phyloP scores from a whole-genome alignment of 2,888 invertebrate genomes.

The Nasonovia ribisnigri region DNA sequence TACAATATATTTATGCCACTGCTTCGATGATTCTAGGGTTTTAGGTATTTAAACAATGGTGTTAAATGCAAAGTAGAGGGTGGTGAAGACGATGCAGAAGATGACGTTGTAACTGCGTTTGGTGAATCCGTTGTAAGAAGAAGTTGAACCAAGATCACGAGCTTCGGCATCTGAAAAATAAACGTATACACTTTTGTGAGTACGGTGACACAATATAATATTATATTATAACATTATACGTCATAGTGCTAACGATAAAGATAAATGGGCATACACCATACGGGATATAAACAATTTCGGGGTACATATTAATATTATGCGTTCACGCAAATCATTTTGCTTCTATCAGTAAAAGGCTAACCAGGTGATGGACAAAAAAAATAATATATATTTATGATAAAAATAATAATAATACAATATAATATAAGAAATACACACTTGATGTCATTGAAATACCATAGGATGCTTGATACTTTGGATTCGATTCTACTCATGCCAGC shows the following conservation, averaged over 20 bases:
- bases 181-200: neutral
- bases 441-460: slow-evolving; percentile 57
- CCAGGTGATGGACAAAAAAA: neutral
- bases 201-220: too few species aligned
- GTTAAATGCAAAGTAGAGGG: slow-evolving; percentile 25
- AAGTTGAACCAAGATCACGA: slow-evolving; percentile 48
- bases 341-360: neutral
- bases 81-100: slow-evolving; percentile 29
- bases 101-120: slow-evolving; percentile 59
- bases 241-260: neutral
- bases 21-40: neutral
- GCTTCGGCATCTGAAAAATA: slow-evolving; percentile 48
- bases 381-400: neutral
- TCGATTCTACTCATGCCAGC: slow-evolving; percentile 61
- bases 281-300: neutral
- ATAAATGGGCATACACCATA: neutral
- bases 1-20: slow-evolving; percentile 34
- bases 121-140: slow-evolving; percentile 58
- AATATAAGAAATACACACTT: slow-evolving; percentile 59
- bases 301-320: neutral
- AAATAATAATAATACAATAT: neutral
- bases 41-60: slow-evolving; percentile 34
- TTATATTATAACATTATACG: neutral
- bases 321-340: neutral
- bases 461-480: slow-evolving; percentile 63